Conservation (phyloP, 2,113 vertebrate species). For the Tetrao urogallus region DNA sequence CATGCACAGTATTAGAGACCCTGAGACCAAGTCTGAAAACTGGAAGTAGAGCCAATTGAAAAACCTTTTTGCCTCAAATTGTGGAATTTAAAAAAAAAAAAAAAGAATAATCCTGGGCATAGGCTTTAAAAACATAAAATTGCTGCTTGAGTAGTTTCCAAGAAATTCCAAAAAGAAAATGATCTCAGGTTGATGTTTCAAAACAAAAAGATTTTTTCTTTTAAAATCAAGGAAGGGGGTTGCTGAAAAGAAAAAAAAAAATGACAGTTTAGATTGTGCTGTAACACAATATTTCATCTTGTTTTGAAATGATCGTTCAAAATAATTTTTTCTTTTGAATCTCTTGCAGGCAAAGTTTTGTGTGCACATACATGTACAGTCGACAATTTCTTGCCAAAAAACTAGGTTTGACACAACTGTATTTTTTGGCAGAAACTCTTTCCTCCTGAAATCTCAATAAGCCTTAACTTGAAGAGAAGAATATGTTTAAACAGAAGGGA, state of each 20-base stretch:
- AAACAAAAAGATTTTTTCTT: neutral
- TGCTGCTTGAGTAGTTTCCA: neutral
- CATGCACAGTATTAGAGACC: neutral
- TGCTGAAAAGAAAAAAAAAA: neutral
- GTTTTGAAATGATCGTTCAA: conserved; percentile 36
- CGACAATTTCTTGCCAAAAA: conserved; percentile 23
- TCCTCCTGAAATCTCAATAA: conserved; percentile 48
- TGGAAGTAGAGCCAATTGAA: neutral
- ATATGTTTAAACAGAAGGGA: conserved; percentile 37
- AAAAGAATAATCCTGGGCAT: neutral
- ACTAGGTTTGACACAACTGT: conserved; percentile 24
- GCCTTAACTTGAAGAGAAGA: conserved; percentile 2
- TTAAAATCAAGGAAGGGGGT: neutral
- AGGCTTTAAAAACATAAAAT: neutral
- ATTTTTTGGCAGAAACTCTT: conserved; percentile 28
- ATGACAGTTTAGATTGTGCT: neutral
- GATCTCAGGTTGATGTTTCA: conserved; percentile 1
- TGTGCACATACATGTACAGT: neutral
- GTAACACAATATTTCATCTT: conserved; percentile 31
- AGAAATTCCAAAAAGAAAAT: neutral
- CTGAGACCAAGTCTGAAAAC: neutral
- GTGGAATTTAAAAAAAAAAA: neutral
- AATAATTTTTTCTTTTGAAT: conserved; percentile 13
- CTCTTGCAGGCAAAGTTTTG: neutral
- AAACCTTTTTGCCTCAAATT: accelerated